Base-by-base conservation (phyloP, 1,140 invertebrate genomes). In the Nomia melanderi region DNA sequence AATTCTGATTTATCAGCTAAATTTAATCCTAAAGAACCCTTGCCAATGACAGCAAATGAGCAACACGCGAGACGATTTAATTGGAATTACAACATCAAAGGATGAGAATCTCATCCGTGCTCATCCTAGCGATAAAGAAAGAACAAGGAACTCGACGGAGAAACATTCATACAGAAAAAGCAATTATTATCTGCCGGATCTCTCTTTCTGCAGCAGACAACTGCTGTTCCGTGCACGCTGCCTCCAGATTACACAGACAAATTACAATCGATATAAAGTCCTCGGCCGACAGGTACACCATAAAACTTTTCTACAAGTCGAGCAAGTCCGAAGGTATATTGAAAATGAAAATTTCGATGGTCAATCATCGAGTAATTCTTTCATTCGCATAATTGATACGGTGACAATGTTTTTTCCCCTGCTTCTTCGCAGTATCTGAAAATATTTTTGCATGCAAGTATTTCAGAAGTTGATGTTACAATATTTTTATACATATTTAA, bases 131-230 rank as follows among this genome's bases (percentile, higher is more conserved):
- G 6, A 11, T 17, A 23, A 23, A n/a, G 1, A 44, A 57, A 20
- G 9, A 62, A 6, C 47, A 56, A 11, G 50, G 25, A 57, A 14
- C 27, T 25, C 9, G 39, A 1, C 56, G 36, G 20, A n/a, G 33
- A 17, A 44, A 17, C 29, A 20, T 66, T 67, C 72, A 33, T 59
- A 47, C n/a, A 36, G 36, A 41, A 59, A 59, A 75, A 75, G 54
- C 64, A 75, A 75, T 75, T 75, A 75, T 39, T 64, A 53, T 75
- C 44, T 29, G 17, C 29, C 66, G 23, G 64, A 59, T 75, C 53
- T 62, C 70, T 82, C 76, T 82, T 75, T 82, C 56, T 77, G 33
- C 39, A 11, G 73, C 66, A 66, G 79, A 82, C 74, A 72, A 82
- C 81, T 17, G 50, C 36, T 71, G 41, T 59, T 81, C 33, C 36